Conservation (phyloP, 2,797 vertebrate species). For the Hippoglossus hippoglossus region DNA sequence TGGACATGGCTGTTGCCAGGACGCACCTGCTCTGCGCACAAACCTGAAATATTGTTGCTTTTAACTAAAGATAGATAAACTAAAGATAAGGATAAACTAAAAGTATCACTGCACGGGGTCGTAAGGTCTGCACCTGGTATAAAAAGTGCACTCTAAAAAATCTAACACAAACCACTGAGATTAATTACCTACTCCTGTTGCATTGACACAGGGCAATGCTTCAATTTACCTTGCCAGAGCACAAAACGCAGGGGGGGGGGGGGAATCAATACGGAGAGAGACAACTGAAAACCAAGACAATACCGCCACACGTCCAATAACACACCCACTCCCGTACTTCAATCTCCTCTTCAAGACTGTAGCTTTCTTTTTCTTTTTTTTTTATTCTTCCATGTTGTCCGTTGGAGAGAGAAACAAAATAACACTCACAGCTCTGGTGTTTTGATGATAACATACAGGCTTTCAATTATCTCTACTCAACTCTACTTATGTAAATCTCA, state of each 20-base stretch:
- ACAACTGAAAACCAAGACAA: constrained; percentile 26
- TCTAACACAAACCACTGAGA: constrained; percentile 18
- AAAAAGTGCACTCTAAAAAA: not conserved
- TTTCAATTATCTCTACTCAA: constrained; percentile 65
- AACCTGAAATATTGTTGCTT: constrained; percentile 12
- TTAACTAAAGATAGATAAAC: not conserved
- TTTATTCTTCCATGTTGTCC: constrained; percentile 21
- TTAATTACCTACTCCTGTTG: constrained; percentile 10
- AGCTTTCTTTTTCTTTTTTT: constrained; percentile 14
- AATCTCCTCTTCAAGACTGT: not conserved
- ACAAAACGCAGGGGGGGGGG: constrained; percentile 1
- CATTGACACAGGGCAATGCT: constrained; percentile 8
- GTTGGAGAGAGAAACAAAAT: constrained; percentile 21
- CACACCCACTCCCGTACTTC: not conserved
- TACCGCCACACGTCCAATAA: constrained; percentile 16
- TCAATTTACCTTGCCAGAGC: constrained; percentile 19
- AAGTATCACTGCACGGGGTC: not conserved
- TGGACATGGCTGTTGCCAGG: constrained; percentile 21
- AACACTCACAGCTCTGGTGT: constrained; percentile 53
- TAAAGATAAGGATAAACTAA: not conserved
- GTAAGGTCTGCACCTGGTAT: constrained; percentile 2
- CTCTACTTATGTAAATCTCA: constrained; percentile 71
- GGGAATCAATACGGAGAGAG: constrained; percentile 19
- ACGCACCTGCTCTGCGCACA: constrained; percentile 31
- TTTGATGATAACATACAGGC: constrained; percentile 66